Percentiles rank a stretch among this genome's conserved stretches.
These are phyloP conservation scores for Bacillus rossius DNA, from an alignment of 1,140 invertebrate species.

Conservation along the genomic window DNA sequence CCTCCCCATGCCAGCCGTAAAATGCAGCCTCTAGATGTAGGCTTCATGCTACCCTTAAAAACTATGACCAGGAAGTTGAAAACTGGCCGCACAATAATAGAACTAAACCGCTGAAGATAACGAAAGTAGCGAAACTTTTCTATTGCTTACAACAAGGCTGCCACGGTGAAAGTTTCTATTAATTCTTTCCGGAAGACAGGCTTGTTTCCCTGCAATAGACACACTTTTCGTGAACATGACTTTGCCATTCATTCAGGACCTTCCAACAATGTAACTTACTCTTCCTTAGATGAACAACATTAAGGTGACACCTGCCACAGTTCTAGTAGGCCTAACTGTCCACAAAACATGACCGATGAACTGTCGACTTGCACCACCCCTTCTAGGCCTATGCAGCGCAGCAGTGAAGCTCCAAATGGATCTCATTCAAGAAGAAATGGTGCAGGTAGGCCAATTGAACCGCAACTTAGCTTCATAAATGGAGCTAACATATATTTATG, in stretches of 20 bases:
- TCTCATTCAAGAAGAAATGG: too few species aligned
- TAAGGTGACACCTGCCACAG: too few species aligned
- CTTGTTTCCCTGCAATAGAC: not conserved
- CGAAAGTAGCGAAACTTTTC: slow-evolving; percentile 1
- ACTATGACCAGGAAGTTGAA: slow-evolving; percentile 31
- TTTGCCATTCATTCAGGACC: not conserved
- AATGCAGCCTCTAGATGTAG: slow-evolving; percentile 27
- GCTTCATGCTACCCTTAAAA: slow-evolving; percentile 38
- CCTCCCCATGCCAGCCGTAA: not conserved
- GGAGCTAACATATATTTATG: too few species aligned
- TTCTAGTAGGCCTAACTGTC: too few species aligned
- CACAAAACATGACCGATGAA: too few species aligned
- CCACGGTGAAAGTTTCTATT: not conserved
- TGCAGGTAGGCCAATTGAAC: too few species aligned
- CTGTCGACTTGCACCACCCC: too few species aligned
- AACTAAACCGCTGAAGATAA: not conserved
- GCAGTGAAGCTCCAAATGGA: too few species aligned
- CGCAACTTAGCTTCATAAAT: too few species aligned
- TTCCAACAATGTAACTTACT: too few species aligned
- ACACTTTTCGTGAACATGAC: not conserved
- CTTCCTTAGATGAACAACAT: too few species aligned
- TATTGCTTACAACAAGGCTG: slow-evolving; percentile 2
- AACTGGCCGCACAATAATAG: slow-evolving; percentile 23
- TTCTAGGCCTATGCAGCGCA: too few species aligned
- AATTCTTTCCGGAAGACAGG: not conserved